Conservation (phyloP, 2,797 vertebrate genomes). For the Pseudochirops corinnae region DNA sequence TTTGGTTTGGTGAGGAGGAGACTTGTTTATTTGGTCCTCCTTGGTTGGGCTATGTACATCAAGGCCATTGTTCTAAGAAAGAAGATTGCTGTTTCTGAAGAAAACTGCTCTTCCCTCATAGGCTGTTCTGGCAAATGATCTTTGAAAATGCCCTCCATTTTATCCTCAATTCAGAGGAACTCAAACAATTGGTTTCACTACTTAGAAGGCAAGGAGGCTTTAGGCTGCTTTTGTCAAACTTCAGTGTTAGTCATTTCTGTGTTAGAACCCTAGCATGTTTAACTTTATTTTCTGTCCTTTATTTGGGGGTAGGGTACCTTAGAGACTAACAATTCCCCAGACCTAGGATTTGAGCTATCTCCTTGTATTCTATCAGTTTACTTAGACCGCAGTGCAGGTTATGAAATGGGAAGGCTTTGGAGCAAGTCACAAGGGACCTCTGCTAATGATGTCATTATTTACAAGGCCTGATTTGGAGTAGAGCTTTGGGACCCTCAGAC, state of each 20-base stretch:
- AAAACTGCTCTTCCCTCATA: slow-evolving; percentile 37
- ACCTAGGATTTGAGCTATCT: neutral
- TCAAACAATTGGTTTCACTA: slow-evolving; percentile 16
- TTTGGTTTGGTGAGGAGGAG: neutral
- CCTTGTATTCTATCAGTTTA: neutral
- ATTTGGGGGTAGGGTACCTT: neutral
- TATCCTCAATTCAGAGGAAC: slow-evolving; percentile 39
- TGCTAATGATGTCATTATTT: neutral
- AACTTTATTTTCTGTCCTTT: neutral
- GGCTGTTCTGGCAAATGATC: slow-evolving; percentile 18
- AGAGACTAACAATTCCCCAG: neutral
- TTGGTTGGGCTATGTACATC: neutral
- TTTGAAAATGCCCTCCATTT: slow-evolving; percentile 49
- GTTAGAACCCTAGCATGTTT: neutral
- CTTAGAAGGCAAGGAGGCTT: neutral
- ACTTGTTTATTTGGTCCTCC: neutral
- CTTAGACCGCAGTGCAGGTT: neutral
- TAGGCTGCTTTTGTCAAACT: neutral
- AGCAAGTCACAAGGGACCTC: neutral
- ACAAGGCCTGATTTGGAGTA: neutral
- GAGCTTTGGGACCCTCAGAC: neutral
- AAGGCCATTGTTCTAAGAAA: slow-evolving; percentile 29
- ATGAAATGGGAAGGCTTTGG: neutral
- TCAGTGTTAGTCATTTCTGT: neutral
- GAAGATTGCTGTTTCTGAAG: slow-evolving; percentile 43